Base-by-base conservation (phyloP, 2,888 invertebrate genomes). In the Xestia ashworthii region DNA sequence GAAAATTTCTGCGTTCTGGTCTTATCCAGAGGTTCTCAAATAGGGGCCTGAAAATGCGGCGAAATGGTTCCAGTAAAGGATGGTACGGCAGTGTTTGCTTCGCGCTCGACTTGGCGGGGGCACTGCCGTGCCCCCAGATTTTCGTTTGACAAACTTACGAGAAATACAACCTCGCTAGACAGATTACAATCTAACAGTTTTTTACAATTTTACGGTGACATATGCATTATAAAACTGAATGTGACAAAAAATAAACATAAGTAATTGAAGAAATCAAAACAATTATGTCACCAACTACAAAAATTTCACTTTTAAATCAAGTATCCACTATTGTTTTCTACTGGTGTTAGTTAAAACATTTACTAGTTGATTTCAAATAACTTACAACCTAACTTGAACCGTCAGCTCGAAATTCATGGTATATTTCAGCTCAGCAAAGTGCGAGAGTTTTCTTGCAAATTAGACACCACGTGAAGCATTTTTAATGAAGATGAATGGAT, bases 251-350 rank as follows among this genome's bases (percentile, higher is more conserved):
- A 68, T 22, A 50, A 22, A 50, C 2, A 16, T 12, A 22, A 22
- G 14, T 12, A 12, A 22, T 14, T 68, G 11, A 11, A 11, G 41
- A 19, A 19, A 58, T 22, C 25, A 44, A 58, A 74, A 58, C 4
- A 22, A 3, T 32, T 58, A 1, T 58, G 38, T 80, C 48, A 19
- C 58, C n/a, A n/a, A 44, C 0, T 16, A 73, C 0, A 9, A 62
- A 25, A 38, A 53, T 73, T 77, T 73, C 53, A 81, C 77, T 53
- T 77, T 72, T 25, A 76, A 82, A 75, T 0, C 22, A 76, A 78
- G 71, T 50, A 41, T 65, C 76, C 58, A 66, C 65, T 44, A 55
- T 84, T 84, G 75, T 86, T 78, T 71, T 71, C 69, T 69, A 69
- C 25, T 68, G 3, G 0, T 50, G 16, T 53, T 53, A 46, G 32